Percentiles rank a stretch among this genome's conserved stretches.
Conservation (phyloP, 2,113 vertebrate species). For the Xiphophorus hellerii region DNA sequence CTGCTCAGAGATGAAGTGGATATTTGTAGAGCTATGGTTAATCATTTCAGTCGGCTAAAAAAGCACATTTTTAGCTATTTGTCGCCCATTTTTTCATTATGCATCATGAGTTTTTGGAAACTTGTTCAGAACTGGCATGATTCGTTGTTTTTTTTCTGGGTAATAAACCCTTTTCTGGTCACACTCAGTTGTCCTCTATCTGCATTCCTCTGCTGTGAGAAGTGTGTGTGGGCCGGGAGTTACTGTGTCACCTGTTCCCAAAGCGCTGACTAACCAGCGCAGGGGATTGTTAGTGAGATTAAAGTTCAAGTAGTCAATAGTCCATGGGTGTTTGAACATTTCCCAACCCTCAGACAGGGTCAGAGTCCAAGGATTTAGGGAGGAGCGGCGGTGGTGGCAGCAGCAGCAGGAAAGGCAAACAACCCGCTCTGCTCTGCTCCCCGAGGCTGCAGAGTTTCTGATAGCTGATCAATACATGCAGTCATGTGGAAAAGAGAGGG, state of each 20-base stretch:
- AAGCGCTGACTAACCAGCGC: constrained; percentile 27
- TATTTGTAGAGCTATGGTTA: neutral
- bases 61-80: neutral
- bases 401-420: constrained; percentile 37
- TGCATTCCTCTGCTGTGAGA: constrained; percentile 36
- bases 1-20: neutral
- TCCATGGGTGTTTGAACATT: constrained; percentile 51
- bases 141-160: neutral
- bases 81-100: too few species aligned
- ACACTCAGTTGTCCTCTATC: neutral
- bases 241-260: constrained; percentile 45
- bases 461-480: constrained; percentile 14
- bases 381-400: constrained; percentile 10
- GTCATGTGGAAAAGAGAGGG: neutral
- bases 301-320: neutral
- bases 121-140: constrained; percentile 10
- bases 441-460: constrained; percentile 26
- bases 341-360: constrained; percentile 43
- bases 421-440: constrained; percentile 3
- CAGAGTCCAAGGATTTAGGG: constrained; percentile 54
- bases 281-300: constrained; percentile 27
- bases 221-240: neutral
- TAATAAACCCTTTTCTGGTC: neutral
- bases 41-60: neutral
- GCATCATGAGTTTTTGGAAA: neutral